Evolutionary conservation across 2,797 vertebrate genomes (phyloP).

Genomic region (Peromyscus attwateri): DNA sequence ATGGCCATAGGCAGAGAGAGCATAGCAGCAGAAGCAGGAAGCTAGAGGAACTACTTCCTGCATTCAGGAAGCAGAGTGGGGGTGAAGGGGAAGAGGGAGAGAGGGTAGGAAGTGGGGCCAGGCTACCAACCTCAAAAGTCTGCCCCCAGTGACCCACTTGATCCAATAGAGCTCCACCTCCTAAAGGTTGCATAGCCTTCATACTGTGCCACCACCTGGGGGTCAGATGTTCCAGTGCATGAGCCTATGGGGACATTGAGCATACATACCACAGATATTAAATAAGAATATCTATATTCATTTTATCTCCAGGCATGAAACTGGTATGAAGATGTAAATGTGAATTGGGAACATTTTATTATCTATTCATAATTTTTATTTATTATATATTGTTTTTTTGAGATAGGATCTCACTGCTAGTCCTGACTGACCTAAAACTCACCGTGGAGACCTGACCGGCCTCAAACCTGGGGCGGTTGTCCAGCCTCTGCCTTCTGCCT

Average conservation of each 20-base stretch:
- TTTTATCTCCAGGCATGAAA: not conserved
- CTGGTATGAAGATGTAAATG: rapidly evolving
- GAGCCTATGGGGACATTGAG: not conserved
- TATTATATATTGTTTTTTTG: not conserved
- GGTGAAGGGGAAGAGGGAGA: not conserved
- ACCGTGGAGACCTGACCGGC: not conserved
- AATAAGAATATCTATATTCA: rapidly evolving
- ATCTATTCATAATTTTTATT: not conserved
- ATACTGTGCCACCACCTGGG: not conserved
- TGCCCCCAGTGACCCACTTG: not conserved
- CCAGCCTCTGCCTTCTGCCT: not conserved
- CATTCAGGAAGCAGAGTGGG: too few species aligned
- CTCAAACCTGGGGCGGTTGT: not conserved
- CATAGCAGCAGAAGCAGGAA: not conserved
- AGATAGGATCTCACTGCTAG: not conserved
- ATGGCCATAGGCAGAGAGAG: rapidly evolving
- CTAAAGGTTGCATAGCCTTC: not conserved
- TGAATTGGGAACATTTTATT: not conserved
- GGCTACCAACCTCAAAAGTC: not conserved
- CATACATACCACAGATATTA: not conserved
- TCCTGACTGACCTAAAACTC: not conserved
- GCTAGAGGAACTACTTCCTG: not conserved
- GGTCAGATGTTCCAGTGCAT: too few species aligned
- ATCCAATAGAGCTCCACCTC: not conserved
- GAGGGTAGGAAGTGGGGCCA: not conserved